Evolutionary conservation across 2,113 vertebrate genomes (phyloP), one percentile per base, ranked within the genome.

Genomic region (Falco punctatus): DNA sequence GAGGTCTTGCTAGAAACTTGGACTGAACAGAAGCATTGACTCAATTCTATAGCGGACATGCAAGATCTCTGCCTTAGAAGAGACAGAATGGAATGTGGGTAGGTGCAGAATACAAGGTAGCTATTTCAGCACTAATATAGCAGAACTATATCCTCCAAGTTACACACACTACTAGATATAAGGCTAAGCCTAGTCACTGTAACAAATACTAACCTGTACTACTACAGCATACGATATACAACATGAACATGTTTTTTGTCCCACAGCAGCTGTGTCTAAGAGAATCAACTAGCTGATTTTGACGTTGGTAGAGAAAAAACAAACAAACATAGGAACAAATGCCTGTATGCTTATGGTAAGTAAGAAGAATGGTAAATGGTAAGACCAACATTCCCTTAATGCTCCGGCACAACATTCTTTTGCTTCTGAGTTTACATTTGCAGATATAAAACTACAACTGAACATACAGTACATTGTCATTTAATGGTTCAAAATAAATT

Each of bases 301-400:
- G 22, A 35, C 71, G 70, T 38, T 71, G 42, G 38, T 35, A 66
- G 32, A 65, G 58, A 55, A 75, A 65, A 69, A 61, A 16, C 35
- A 20, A 0, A 13, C 10, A 42, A 33, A 75, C 30, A 27, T 1
- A 24, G 21, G 44, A 42, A 72, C 5, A 2, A 59, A 49, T 2
- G 13, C 23, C 35, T 6, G 9, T 3, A 27, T 1, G 0, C 10
- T 49, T 3, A 3, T 7, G 6, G 5, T 0, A 30, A 32, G 8
- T 8, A 20, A 74, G 49, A 51, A 15, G 35, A 48, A 40, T 0
- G 23, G 21, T 13, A 19, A 74, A 58, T 4, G 7, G 1, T 7
- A 40, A 72, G 32, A 35, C 15, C 30, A 66, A 70, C 5, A 71
- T 19, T 40, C 55, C 52, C 42, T 22, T 26, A 38, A 52, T 2